Percentiles rank a stretch among this genome's conserved stretches.
Conservation (phyloP, 2,888 invertebrate genomes). For the Papilio protenor region DNA sequence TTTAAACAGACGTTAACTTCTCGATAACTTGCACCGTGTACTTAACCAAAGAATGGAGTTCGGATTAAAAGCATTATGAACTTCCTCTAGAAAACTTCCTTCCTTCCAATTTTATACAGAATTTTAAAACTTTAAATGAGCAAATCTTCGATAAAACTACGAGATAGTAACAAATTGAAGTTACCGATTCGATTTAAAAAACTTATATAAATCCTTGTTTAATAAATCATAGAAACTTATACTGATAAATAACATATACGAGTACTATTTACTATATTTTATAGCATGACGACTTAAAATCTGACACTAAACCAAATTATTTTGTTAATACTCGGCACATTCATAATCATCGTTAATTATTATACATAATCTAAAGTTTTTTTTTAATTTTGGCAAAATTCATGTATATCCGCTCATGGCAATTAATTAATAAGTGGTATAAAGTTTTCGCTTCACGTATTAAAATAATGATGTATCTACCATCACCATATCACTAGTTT, state of each 20-base stretch:
- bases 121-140: slow-evolving; percentile 19
- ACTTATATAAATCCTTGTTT: neutral
- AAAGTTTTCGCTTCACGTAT: no score
- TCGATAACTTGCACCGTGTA: neutral
- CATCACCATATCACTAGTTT: no score
- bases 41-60: neutral
- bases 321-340: no score
- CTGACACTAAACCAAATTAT: no score
- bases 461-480: no score
- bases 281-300: neutral
- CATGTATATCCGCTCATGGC: no score
- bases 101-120: neutral
- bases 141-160: neutral
- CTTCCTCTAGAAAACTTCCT: neutral
- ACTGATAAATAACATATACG: neutral
- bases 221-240: no score
- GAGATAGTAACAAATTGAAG: neutral
- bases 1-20: neutral
- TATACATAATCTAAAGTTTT: no score
- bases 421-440: no score
- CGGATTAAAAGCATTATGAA: neutral
- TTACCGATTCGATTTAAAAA: neutral
- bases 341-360: no score
- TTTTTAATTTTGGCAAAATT: no score
- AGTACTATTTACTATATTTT: no score